Conservation (phyloP, 2,113 vertebrate species). For the Gallinago media region DNA sequence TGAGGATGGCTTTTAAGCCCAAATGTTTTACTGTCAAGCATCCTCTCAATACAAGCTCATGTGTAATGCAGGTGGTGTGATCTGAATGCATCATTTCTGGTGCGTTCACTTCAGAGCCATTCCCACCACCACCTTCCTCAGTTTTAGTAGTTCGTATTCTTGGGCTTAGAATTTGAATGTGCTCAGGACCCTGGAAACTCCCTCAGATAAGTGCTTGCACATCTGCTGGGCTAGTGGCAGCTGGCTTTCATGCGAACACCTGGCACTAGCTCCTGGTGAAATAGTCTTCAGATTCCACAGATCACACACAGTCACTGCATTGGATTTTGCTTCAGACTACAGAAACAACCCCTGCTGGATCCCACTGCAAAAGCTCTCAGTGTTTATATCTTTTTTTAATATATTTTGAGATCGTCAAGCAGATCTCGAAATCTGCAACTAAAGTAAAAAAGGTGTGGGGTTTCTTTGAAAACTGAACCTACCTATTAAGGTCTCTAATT, state of each 20-base stretch:
- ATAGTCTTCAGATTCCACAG: neutral
- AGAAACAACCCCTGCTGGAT: neutral
- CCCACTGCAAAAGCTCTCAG: neutral
- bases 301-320: neutral
- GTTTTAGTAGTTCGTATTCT: neutral
- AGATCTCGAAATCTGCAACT: neutral
- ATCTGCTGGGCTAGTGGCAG: neutral
- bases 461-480: neutral
- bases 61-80: neutral
- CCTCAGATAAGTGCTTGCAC: neutral
- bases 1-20: neutral
- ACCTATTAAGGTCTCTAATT: neutral
- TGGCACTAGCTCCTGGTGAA: neutral
- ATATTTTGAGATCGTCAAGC: neutral
- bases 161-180: neutral
- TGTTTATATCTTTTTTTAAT: neutral
- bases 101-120: neutral
- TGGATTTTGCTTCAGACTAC: neutral
- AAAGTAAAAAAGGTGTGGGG: neutral
- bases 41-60: neutral
- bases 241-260: neutral
- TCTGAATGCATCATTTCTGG: neutral
- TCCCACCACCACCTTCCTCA: neutral
- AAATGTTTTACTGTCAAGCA: neutral
- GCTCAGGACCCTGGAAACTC: neutral